Percentiles rank a stretch among this genome's conserved stretches.
phyloP scores from a whole-genome alignment of 37 sponge, comb jelly and placozoan genomes.

The Oopsacas minuta region DNA sequence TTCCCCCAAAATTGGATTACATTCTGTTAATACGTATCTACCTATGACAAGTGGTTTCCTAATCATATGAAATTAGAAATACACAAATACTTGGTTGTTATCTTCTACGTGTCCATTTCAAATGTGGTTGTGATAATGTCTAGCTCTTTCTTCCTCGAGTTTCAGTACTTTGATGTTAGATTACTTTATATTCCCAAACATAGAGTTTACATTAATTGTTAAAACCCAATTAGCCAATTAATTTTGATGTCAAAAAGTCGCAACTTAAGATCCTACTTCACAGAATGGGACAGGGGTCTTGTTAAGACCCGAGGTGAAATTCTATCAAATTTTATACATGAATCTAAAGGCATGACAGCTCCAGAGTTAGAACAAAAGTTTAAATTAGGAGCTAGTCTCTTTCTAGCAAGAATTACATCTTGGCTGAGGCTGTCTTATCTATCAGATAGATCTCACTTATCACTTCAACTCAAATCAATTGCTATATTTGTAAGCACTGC shows the following conservation, averaged over 20 bases:
- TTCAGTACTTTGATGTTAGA: no score
- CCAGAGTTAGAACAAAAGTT: slow-evolving; percentile 86
- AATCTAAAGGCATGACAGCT: slow-evolving; percentile 62
- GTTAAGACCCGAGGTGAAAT: slow-evolving; percentile 38
- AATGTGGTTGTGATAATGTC: no score
- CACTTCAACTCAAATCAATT: slow-evolving; percentile 54
- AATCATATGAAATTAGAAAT: no score
- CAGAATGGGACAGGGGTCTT: not conserved
- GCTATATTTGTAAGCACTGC: slow-evolving; percentile 56
- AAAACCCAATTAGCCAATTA: no score
- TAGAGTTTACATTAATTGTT: no score
- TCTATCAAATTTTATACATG: slow-evolving; percentile 51
- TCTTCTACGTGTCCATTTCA: no score
- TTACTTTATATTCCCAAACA: no score
- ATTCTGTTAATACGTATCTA: no score
- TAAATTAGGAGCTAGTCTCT: slow-evolving; percentile 84
- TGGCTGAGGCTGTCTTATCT: slow-evolving; percentile 48
- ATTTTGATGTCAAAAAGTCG: not conserved
- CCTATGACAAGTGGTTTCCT: no score
- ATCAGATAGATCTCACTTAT: not conserved
- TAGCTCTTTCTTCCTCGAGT: no score
- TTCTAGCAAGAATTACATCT: slow-evolving; percentile 75
- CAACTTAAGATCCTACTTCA: not conserved
- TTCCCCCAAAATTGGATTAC: no score
- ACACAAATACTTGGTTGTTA: no score